phyloP scores from a whole-genome alignment of 1,140 invertebrate genomes.

The Zaprionus africanus region DNA sequence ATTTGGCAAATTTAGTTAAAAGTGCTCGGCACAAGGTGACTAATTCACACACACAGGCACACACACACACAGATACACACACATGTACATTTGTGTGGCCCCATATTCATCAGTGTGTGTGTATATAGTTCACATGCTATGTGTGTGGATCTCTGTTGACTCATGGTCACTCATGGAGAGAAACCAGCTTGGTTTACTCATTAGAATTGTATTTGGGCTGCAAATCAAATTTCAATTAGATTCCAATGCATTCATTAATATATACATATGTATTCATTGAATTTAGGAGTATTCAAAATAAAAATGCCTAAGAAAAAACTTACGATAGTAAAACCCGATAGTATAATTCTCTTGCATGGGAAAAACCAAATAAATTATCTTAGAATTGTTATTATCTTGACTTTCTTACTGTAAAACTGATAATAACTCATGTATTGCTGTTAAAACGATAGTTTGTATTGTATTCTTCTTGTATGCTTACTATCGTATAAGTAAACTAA shows the following conservation, averaged over 20 bases:
- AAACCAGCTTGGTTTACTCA: constrained; percentile 1
- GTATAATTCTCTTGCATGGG: background rate
- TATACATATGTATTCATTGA: background rate
- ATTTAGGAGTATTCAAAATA: too few species aligned
- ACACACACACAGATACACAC: background rate
- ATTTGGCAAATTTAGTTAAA: constrained; percentile 45
- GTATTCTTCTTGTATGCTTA: background rate
- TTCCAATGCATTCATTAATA: background rate
- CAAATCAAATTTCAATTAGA: constrained; percentile 1
- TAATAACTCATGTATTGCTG: too few species aligned
- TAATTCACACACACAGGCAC: constrained; percentile 13
- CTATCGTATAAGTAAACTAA: background rate
- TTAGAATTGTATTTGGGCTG: constrained; percentile 3
- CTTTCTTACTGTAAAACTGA: too few species aligned
- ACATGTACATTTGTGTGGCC: background rate
- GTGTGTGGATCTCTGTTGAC: background rate
- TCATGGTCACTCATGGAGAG: constrained; percentile 6
- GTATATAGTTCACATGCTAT: constrained; percentile 11
- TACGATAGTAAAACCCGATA: background rate
- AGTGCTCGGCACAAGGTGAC: constrained; percentile 19
- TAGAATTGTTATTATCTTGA: too few species aligned
- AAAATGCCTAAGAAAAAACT: background rate
- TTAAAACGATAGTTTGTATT: background rate
- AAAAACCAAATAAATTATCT: background rate
- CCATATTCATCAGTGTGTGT: background rate